These are phyloP conservation scores for Pristionchus entomophagus DNA, from an alignment of 2,888 invertebrate genomes.

Conservation along the genomic window DNA sequence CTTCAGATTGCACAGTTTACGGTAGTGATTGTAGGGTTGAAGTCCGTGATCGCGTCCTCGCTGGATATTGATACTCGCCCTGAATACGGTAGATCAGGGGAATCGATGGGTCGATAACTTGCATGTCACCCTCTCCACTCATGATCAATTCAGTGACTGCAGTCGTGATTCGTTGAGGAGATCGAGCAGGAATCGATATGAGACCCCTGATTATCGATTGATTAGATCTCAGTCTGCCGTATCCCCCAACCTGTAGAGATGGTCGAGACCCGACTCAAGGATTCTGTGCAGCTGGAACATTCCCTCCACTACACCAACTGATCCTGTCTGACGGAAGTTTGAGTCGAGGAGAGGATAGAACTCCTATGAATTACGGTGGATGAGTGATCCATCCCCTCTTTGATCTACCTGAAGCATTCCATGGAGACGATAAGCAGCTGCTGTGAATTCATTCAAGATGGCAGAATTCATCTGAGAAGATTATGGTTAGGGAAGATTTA, in stretches of 20 bases:
- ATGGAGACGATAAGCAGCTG: slow-evolving; percentile 93
- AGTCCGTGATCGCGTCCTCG: slow-evolving; percentile 93
- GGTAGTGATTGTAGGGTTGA: slow-evolving; percentile 87
- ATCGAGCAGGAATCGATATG: slow-evolving; percentile 89
- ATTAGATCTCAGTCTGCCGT: not conserved
- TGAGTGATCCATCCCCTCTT: not conserved
- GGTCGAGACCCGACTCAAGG: slow-evolving; percentile 87
- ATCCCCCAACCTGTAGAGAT: slow-evolving; percentile 84
- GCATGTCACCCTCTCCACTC: slow-evolving; percentile 81
- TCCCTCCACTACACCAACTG: slow-evolving; percentile 64
- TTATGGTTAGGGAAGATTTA: not conserved
- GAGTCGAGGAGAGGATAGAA: slow-evolving; percentile 67
- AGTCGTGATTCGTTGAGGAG: slow-evolving; percentile 87
- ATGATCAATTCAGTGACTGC: slow-evolving; percentile 77
- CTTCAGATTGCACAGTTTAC: slow-evolving; percentile 88
- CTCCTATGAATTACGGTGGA: slow-evolving; percentile 54
- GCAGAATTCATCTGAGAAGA: slow-evolving; percentile 82
- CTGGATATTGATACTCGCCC: slow-evolving; percentile 87
- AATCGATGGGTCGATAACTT: not conserved
- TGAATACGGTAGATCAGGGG: not conserved
- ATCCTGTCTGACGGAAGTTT: slow-evolving; percentile 62
- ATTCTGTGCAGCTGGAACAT: slow-evolving; percentile 54
- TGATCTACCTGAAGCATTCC: slow-evolving; percentile 88
- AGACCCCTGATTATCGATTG: slow-evolving; percentile 83
- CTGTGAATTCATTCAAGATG: slow-evolving; percentile 94